phyloP scores from a whole-genome alignment of 2,797 vertebrate genomes.

The Buphagus erythrorhynchus region DNA sequence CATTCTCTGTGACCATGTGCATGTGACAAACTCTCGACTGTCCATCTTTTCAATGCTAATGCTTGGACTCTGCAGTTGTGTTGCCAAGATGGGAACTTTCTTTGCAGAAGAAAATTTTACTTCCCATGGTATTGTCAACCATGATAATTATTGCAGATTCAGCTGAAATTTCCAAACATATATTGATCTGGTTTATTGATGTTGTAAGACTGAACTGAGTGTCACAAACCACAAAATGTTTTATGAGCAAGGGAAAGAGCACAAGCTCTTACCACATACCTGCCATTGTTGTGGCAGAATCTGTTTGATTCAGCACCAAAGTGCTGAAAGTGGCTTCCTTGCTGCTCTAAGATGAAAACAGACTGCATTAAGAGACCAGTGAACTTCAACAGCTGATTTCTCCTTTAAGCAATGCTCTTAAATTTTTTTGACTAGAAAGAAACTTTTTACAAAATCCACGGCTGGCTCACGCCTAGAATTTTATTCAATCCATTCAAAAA shows the following conservation, averaged over 20 bases:
- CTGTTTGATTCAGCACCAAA: neutral
- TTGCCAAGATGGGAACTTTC: neutral
- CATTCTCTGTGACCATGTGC: fast-evolving
- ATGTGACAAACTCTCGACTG: fast-evolving
- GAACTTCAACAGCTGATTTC: neutral
- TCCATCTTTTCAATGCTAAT: neutral
- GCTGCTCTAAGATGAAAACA: neutral
- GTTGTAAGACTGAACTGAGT: neutral
- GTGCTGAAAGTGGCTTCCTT: neutral
- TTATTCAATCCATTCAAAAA: slow-evolving; percentile 76
- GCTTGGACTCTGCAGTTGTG: neutral
- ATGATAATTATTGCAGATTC: neutral
- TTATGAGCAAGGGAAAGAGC: neutral
- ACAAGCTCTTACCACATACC: neutral
- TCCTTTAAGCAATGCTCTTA: neutral
- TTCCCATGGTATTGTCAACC: neutral
- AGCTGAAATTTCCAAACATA: neutral
- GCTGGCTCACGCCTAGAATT: slow-evolving; percentile 56
- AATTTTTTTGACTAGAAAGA: neutral
- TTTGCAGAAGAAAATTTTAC: neutral
- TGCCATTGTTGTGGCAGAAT: neutral
- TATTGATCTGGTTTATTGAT: neutral
- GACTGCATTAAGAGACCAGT: neutral
- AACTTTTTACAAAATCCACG: neutral
- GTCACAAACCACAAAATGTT: neutral